Percentiles rank a stretch among this genome's conserved stretches.
Conservation (phyloP, 2,888 invertebrate species). For the Lithodes maja region DNA sequence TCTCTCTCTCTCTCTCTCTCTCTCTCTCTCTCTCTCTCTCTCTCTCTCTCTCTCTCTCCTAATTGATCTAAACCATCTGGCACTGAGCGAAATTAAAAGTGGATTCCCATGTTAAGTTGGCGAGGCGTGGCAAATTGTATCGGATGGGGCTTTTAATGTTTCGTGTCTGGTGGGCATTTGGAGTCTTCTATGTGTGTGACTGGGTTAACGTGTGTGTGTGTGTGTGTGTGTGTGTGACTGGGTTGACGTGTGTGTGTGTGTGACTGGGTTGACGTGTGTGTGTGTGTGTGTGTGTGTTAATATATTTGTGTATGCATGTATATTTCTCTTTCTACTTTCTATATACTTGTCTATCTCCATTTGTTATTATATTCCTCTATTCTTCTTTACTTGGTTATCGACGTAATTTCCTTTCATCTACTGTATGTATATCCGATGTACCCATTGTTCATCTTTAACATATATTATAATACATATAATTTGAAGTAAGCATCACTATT, state of each 20-base stretch:
- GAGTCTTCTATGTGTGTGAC: not conserved
- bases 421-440: not conserved
- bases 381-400: not conserved
- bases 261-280: too few species aligned
- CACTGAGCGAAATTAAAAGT: not conserved
- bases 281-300: too few species aligned
- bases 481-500: too few species aligned
- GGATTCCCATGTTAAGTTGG: not conserved
- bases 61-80: not conserved
- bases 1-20: not conserved
- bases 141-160: not conserved
- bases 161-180: not conserved
- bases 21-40: too few species aligned
- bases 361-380: not conserved
- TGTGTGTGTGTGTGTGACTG: not conserved
- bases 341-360: not conserved
- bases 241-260: too few species aligned
- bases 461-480: too few species aligned
- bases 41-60: not conserved
- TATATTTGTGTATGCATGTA: too few species aligned
- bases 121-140: not conserved
- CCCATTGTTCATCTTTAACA: too few species aligned
- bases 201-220: not conserved
- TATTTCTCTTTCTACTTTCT: not conserved
- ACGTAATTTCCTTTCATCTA: not conserved